These are phyloP conservation scores for Phyllotis vaccarum DNA, from an alignment of 2,797 vertebrate genomes.

Conservation along the genomic window DNA sequence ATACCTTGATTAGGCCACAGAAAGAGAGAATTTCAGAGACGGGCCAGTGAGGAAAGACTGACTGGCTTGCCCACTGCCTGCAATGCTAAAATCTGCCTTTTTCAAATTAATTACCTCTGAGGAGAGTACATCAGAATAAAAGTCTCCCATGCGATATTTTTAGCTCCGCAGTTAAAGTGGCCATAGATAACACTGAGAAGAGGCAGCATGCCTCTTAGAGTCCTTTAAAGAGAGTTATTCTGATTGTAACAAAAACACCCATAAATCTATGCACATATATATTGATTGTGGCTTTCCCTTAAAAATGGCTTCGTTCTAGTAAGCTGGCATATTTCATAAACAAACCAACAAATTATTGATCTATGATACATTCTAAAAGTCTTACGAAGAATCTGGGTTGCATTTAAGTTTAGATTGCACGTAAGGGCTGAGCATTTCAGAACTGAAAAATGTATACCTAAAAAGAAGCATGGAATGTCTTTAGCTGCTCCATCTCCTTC, in stretches of 20 bases:
- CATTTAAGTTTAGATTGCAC: slow-evolving; percentile 89
- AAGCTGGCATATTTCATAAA: slow-evolving; percentile 93
- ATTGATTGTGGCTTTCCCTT: slow-evolving; percentile 90
- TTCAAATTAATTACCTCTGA: slow-evolving; percentile 78
- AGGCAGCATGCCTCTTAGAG: slow-evolving; percentile 83
- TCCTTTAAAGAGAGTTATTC: slow-evolving; percentile 88
- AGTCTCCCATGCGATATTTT: slow-evolving; percentile 73
- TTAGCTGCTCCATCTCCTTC: slow-evolving; percentile 76
- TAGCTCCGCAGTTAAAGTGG: slow-evolving; percentile 76
- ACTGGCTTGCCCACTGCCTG: slow-evolving; percentile 58
- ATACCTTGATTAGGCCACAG: slow-evolving; percentile 21
- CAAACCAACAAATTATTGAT: slow-evolving; percentile 93
- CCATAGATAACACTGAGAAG: slow-evolving; percentile 79
- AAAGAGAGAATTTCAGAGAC: neutral
- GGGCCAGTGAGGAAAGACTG: slow-evolving; percentile 2
- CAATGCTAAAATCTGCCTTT: slow-evolving; percentile 65
- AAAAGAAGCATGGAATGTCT: slow-evolving; percentile 84
- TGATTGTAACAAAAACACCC: slow-evolving; percentile 90
- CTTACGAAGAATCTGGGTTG: slow-evolving; percentile 89
- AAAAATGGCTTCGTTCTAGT: slow-evolving; percentile 91
- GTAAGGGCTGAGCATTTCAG: slow-evolving; percentile 88
- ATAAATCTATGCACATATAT: slow-evolving; percentile 92
- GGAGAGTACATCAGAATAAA: slow-evolving; percentile 78
- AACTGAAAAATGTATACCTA: slow-evolving; percentile 89
- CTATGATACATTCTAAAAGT: slow-evolving; percentile 89